Base-by-base conservation (phyloP, 1,140 invertebrate genomes). In the Colletes latitarsis region DNA sequence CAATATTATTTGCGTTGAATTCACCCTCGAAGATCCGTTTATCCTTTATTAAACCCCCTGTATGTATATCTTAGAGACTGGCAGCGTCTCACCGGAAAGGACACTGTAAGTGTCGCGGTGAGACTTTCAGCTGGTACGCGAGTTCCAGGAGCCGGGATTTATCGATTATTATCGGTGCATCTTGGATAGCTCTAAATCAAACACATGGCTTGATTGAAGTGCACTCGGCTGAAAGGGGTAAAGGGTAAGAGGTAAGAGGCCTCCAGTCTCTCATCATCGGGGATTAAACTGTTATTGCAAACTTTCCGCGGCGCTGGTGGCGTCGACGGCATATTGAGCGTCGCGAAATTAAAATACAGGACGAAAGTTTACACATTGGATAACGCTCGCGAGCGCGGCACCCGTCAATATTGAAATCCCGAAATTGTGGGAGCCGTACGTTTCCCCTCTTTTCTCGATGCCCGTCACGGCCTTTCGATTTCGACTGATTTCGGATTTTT, bases 271-370 rank as follows among this genome's bases (percentile, higher is more conserved):
- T 91, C 90, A 91, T 91, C 89, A 91, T 83, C 77, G 79, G 80
- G 90, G 90, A 91, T 91, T 91, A 91, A 90, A 91, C 86, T 90
- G 89, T 91, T 91, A 91, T 91, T 91, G 89, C 87, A 88, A 86
- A 89, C 88, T 82, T 88, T 85, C 75, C 79, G 67, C 81, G 77
- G 67, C 72, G 77, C 67, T 66, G 82, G 71, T 67, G 77, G 69
- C 80, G 60, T 19, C 78, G 83, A 68, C 80, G 85, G 69, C 77
- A 90, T 91, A 91, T 91, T 89, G 89, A 90, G 83, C 82, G 82
- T 80, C 77, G 84, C 83, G 84, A 91, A 91, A 91, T 91, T 91
- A 90, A 91, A 90, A 89, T 91, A 90, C 89, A 89, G 89, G 71
- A 46, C 83, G 87, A 91, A 90, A 90, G 90, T 91, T 91, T 91